Conservation (phyloP, 2,113 vertebrate genomes). For the Trachemys scripta region DNA sequence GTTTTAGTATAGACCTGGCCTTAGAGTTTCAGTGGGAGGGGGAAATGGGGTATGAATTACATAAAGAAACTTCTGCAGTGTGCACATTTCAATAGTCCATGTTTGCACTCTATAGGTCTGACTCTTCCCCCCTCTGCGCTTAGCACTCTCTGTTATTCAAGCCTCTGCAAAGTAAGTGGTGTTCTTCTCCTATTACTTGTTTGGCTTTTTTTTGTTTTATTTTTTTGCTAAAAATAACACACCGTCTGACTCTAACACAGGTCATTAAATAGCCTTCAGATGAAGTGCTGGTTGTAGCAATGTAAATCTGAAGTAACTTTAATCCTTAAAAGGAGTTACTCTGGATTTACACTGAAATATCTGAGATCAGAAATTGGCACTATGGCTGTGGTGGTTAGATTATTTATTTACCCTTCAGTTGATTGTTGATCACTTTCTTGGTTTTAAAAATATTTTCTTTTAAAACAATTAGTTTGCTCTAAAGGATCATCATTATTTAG, state of each 20-base stretch:
- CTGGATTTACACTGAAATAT: constrained; percentile 30
- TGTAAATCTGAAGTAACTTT: background rate
- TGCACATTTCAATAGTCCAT: background rate
- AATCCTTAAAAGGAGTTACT: background rate
- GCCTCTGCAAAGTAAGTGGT: background rate
- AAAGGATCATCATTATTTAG: background rate
- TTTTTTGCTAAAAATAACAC: background rate
- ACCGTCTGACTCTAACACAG: background rate
- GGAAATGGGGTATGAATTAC: background rate
- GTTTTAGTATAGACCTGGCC: background rate
- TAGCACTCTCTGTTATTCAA: background rate
- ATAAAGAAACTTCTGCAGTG: background rate
- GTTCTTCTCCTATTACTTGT: background rate
- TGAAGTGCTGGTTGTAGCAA: background rate
- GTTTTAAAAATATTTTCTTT: background rate
- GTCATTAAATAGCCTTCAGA: background rate
- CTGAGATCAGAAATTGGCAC: constrained; percentile 1
- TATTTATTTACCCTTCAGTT: background rate
- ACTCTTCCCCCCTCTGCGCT: background rate
- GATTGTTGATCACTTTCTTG: background rate
- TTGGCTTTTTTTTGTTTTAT: background rate
- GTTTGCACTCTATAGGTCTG: background rate
- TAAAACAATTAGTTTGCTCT: background rate
- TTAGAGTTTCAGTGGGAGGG: background rate
- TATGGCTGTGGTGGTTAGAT: constrained; percentile 43